Evolutionary conservation across 2,888 invertebrate species (phyloP), one percentile per base, ranked within the genome.

Genomic region (Pseudococcus viburni): DNA sequence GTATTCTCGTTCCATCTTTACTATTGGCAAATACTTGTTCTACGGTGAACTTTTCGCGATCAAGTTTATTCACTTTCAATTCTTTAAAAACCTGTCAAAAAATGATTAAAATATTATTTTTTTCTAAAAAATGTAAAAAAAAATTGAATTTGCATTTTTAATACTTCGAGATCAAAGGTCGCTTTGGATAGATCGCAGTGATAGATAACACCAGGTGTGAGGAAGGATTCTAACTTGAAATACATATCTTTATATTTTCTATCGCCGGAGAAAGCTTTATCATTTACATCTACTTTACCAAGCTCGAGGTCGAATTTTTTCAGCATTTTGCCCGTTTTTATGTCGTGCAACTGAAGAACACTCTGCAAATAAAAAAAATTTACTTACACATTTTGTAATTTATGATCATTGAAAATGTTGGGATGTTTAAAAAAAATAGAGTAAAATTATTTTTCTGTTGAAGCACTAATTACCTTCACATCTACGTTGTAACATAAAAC

Each of bases 181-280:
- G 93, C 91, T 88, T 94, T 93, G 0, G 93, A 94, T 90, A 99
- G 94, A 92, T 98, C 96, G n/a, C 59, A 59, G n/a, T 59, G 59
- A 59, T 59, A 59, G 15, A 19, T 59, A n/a, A 59, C 89, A 96
- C 95, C 95, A 46, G 99, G 99, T 87, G 96, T 95, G 85, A 99
- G 93, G 93, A 99, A 99, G 0, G 99, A 99, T 90, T 96, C 95
- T 92, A 99, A 98, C 91, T 96, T 95, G 92, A 96, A 98, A 93
- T 99, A 99, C 91, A 99, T 95, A 93, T 98, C 97, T 0, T 94
- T 94, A 91, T 96, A 95, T 90, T 95, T 94, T 91, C 95, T 96
- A 91, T 96, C 95, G 15, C 97, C 98, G 22, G 96, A 95, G 92
- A 96, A 95, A 4, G 26, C 26, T 33, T 33, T 33, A 33, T 95